Evolutionary conservation across 1,140 invertebrate species (phyloP), one percentile per base, ranked within the genome.

Genomic region (Proales similis): DNA sequence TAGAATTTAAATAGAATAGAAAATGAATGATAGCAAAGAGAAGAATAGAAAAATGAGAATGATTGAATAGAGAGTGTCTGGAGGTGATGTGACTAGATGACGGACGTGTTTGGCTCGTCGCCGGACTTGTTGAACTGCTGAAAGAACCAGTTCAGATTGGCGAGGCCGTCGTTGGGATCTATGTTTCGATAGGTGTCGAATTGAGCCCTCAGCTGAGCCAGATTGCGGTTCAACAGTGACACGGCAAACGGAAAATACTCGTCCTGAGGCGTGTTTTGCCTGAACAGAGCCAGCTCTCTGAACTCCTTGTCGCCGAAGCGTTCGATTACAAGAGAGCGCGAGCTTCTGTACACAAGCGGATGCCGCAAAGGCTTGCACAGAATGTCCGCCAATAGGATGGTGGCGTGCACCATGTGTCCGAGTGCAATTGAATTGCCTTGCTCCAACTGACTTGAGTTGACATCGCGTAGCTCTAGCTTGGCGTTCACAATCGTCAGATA

Each of bases 111-210:
- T n/a, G n/a, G n/a, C n/a, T n/a, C n/a, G n/a, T n/a, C 14, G 33
- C 33, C 14, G 9, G 9, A 36, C 14, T 4, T 43, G 4, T n/a
- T 46, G 17, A 57, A 26, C 39, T 43, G 27, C 17, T 57, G 36
- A 24, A 57, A 57, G 9, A 57, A 19, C 51, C 33, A 57, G 39
- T 42, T 57, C 30, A 57, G 32, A 42, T 57, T 38, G 30, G 33
- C 32, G 0, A 57, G 36, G 1, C 39, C 26, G 26, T 53, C 48
- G 11, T 53, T 24, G 19, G 9, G 22, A n/a, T 27, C 19, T 27
- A 19, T 36, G 14, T 36, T 36, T 36, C 14, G 9, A 14, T 14
- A 36, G 33, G 9, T 36, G 9, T 36, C 33, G 14, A 36, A 36
- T 36, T 9, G 9, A 36, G 9, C 14, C 30, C 51, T 57, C 19